Percentiles rank a stretch among this genome's conserved stretches.
Evolutionary conservation across 2,888 invertebrate species (phyloP).

Genomic region (Quadriops clusia): DNA sequence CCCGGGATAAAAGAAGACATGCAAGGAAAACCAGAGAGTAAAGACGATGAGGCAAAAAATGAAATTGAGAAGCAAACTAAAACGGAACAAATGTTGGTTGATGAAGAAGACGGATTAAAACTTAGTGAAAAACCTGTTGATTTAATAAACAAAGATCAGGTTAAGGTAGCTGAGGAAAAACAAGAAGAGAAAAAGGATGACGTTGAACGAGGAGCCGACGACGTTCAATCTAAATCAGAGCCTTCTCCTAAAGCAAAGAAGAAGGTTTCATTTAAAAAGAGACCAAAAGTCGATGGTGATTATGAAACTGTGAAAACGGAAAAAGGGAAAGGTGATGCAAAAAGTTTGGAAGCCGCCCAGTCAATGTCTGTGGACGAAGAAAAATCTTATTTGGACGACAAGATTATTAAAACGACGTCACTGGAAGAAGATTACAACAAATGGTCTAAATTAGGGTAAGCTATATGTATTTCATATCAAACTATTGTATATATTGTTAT

Average conservation of each 20-base stretch:
- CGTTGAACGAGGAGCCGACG: slow-evolving; percentile 9
- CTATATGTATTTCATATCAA: no score
- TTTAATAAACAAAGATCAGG: slow-evolving; percentile 17
- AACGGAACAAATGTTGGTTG: slow-evolving; percentile 21
- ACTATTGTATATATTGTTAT: no score
- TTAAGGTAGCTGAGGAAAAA: slow-evolving; percentile 11
- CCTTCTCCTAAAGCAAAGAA: slow-evolving; percentile 28
- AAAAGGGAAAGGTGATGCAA: slow-evolving; percentile 8
- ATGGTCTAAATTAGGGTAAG: slow-evolving; percentile 37
- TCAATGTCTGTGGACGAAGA: slow-evolving; percentile 30
- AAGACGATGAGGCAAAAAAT: slow-evolving; percentile 5
- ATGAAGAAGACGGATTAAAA: slow-evolving; percentile 34
- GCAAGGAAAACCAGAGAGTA: slow-evolving; percentile 5
- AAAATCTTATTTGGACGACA: slow-evolving; percentile 27
- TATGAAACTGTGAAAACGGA: slow-evolving; percentile 21
- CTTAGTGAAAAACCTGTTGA: slow-evolving; percentile 22
- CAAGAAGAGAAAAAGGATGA: slow-evolving; percentile 9
- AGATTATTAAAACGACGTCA: slow-evolving; percentile 27
- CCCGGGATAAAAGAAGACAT: slow-evolving; percentile 4
- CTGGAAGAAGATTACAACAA: slow-evolving; percentile 31
- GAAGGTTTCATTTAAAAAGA: slow-evolving; percentile 33
- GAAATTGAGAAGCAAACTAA: slow-evolving; percentile 6
- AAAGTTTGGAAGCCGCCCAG: slow-evolving; percentile 18
- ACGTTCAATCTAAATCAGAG: slow-evolving; percentile 8
- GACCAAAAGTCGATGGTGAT: slow-evolving; percentile 23